These are phyloP conservation scores for Ariopsis seemanni DNA, from an alignment of 2,113 vertebrate species.

Conservation along the genomic window DNA sequence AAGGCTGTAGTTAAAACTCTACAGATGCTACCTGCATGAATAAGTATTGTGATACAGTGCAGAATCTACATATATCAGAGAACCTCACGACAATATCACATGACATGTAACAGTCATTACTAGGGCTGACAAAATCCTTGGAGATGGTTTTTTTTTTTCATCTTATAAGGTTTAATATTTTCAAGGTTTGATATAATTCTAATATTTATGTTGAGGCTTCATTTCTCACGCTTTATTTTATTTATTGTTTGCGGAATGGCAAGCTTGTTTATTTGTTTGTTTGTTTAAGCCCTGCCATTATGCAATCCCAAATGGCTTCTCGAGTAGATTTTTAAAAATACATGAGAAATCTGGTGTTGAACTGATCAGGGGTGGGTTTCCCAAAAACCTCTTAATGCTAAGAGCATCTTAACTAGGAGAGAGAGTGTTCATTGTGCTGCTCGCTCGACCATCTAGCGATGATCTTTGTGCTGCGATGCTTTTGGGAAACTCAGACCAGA, in stretches of 20 bases:
- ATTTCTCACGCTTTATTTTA: neutral
- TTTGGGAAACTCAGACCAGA: neutral
- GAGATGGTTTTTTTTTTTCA: neutral
- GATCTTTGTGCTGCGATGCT: too few species aligned
- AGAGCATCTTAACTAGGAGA: too few species aligned
- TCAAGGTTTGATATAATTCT: too few species aligned
- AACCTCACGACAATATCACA: slow-evolving; percentile 3
- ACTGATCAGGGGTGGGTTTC: neutral
- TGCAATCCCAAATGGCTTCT: neutral
- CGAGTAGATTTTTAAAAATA: neutral
- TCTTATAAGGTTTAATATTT: neutral
- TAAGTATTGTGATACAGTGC: neutral
- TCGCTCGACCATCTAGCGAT: too few species aligned
- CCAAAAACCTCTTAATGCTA: too few species aligned
- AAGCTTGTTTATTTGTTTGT: neutral
- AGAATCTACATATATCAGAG: neutral
- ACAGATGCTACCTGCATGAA: neutral
- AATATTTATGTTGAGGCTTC: neutral
- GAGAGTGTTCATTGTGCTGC: too few species aligned
- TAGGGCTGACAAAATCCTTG: neutral
- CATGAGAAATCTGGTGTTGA: neutral
- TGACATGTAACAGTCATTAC: neutral
- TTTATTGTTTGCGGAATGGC: neutral
- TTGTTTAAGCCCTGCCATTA: neutral
- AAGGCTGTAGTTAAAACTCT: slow-evolving; percentile 1